Evolutionary conservation across 1,140 invertebrate genomes (phyloP).

Genomic region (Aphelenchoides fujianensis): DNA sequence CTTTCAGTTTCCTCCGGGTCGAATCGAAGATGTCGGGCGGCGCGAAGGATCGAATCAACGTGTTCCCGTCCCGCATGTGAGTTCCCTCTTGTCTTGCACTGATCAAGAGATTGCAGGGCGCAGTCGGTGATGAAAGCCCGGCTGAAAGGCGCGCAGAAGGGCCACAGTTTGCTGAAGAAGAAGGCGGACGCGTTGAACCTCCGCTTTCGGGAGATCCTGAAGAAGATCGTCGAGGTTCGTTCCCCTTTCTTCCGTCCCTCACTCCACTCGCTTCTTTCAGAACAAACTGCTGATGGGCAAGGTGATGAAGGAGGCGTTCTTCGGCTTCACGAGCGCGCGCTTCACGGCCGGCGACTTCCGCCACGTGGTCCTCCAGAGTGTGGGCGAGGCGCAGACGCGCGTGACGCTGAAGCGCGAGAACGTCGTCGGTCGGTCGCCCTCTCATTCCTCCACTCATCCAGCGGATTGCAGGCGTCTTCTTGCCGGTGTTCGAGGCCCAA

Average conservation of each 20-base stretch:
- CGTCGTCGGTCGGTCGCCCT: conserved; percentile 91
- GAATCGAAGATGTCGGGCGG: conserved; percentile 59
- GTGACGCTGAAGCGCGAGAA: conserved; percentile 97
- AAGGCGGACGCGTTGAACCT: conserved; percentile 98
- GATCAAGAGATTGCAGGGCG: conserved; percentile 66
- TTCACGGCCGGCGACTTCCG: conserved; percentile 94
- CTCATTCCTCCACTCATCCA: conserved; percentile 89
- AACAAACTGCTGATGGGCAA: conserved; percentile 99
- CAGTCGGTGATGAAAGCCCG: conserved; percentile 73
- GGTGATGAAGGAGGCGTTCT: conserved; percentile 98
- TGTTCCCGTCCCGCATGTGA: conserved; percentile 98
- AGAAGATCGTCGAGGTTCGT: conserved; percentile 95
- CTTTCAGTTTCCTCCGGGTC: no score
- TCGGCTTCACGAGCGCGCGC: conserved; percentile 96
- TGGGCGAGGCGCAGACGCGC: conserved; percentile 96
- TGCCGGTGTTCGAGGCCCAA: conserved; percentile 92
- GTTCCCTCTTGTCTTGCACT: conserved; percentile 75
- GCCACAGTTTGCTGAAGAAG: conserved; percentile 96
- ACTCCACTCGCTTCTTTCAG: conserved; percentile 67
- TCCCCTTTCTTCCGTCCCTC: no score
- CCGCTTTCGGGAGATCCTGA: conserved; percentile 90
- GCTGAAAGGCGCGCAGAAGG: conserved; percentile 93
- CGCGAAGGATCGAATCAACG: conserved; percentile 76
- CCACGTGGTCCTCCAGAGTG: conserved; percentile 98
- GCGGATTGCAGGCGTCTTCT: conserved; percentile 87